Percentiles rank a stretch among this genome's conserved stretches.
Evolutionary conservation across 2,113 vertebrate species (phyloP).

Genomic region (Cricetomys ansorgei): DNA sequence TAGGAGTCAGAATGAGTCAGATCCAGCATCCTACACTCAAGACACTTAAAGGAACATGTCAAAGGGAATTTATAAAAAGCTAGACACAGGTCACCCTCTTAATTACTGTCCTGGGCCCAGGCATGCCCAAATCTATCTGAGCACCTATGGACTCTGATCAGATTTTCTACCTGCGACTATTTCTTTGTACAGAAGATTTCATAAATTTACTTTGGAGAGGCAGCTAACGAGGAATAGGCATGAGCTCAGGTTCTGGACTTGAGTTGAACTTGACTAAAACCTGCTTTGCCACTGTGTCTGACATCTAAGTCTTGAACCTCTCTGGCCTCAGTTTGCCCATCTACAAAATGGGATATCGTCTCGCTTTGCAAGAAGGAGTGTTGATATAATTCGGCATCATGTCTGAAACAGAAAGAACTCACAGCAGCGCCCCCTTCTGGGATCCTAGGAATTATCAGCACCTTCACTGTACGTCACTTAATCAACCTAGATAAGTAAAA

Average conservation of each 20-base stretch:
- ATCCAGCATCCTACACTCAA: not conserved
- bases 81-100: not conserved
- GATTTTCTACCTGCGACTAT: not conserved
- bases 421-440: not conserved
- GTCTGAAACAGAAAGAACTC: not conserved
- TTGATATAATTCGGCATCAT: not conserved
- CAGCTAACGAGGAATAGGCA: not conserved
- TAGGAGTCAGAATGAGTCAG: slow-evolving; percentile 30
- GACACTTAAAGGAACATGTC: not conserved
- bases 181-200: not conserved
- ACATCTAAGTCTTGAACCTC: not conserved
- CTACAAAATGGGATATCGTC: not conserved
- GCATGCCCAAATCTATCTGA: not conserved
- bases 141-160: not conserved
- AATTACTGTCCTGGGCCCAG: not conserved
- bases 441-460: not conserved
- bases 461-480: not conserved
- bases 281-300: not conserved
- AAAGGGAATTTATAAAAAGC: not conserved
- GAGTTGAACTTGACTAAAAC: not conserved
- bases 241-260: not conserved
- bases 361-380: not conserved
- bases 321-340: slow-evolving; percentile 15
- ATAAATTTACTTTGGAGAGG: not conserved
- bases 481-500: not conserved